Conservation (phyloP, 2,797 vertebrate species). For the Gymnoscopelus microlampas region DNA sequence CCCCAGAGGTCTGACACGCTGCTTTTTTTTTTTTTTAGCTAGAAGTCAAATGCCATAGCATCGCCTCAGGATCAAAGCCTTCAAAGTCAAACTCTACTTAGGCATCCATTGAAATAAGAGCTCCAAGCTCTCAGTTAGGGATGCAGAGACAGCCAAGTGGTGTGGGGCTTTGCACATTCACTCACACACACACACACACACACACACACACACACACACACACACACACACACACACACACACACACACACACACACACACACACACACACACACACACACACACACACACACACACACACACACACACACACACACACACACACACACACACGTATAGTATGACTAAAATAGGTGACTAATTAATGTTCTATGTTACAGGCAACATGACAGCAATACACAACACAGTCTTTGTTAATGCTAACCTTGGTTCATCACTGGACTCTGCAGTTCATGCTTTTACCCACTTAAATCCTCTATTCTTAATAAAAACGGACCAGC, state of each 20-base stretch:
- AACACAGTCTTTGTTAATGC: too few relatives aligned
- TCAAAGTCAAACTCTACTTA: conserved; percentile 86
- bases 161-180: too few relatives aligned
- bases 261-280: not conserved
- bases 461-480: too few relatives aligned
- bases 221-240: too few relatives aligned
- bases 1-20: conserved; percentile 81
- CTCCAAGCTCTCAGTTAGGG: conserved; percentile 76
- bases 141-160: conserved; percentile 64
- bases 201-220: too few relatives aligned
- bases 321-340: too few relatives aligned
- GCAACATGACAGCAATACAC: too few relatives aligned
- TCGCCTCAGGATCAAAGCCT: conserved; percentile 84
- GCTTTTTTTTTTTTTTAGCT: conserved; percentile 73
- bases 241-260: not conserved
- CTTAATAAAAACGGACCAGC: too few relatives aligned
- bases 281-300: not conserved
- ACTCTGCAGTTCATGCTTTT: too few relatives aligned
- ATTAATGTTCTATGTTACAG: too few relatives aligned
- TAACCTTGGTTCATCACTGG: too few relatives aligned
- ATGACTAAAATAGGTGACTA: too few relatives aligned
- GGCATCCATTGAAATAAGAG: conserved; percentile 84
- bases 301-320: not conserved
- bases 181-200: not conserved
- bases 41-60: conserved; percentile 86